Conservation (phyloP, 2,113 vertebrate genomes). For the Paratilapia polleni region DNA sequence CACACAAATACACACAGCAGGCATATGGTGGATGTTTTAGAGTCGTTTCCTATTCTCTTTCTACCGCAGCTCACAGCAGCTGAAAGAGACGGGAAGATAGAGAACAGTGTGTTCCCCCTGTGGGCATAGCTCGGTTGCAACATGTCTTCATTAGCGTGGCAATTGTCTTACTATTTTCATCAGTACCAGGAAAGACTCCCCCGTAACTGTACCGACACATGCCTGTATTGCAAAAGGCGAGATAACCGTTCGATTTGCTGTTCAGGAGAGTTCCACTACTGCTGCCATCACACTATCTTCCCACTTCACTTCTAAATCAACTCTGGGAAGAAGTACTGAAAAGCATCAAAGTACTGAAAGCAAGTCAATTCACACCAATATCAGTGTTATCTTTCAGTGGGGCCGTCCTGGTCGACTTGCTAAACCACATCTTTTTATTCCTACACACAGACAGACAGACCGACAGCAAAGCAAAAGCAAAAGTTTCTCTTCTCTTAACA, state of each 20-base stretch:
- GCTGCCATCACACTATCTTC: constrained; percentile 18
- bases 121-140: constrained; percentile 69
- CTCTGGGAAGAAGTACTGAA: constrained; percentile 44
- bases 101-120: constrained; percentile 63
- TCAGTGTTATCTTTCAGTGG: constrained; percentile 50
- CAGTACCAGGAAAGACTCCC: constrained; percentile 44
- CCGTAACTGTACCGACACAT: constrained; percentile 27
- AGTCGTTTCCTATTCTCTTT: constrained; percentile 76
- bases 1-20: constrained; percentile 28
- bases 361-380: constrained; percentile 50
- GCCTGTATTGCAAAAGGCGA: constrained; percentile 19
- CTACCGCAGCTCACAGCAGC: constrained; percentile 67
- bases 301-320: constrained; percentile 34
- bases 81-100: constrained; percentile 54
- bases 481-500: constrained; percentile 75
- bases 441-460: constrained; percentile 58
- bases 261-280: constrained; percentile 8
- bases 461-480: constrained; percentile 69
- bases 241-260: constrained; percentile 39
- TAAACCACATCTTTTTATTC: constrained; percentile 61
- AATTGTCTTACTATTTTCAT: constrained; percentile 72
- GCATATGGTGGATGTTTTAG: constrained; percentile 66
- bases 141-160: constrained; percentile 72
- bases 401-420: constrained; percentile 57
- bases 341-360: constrained; percentile 52